Conservation (phyloP, 2,888 invertebrate species). For the Diarsia dahlii region DNA sequence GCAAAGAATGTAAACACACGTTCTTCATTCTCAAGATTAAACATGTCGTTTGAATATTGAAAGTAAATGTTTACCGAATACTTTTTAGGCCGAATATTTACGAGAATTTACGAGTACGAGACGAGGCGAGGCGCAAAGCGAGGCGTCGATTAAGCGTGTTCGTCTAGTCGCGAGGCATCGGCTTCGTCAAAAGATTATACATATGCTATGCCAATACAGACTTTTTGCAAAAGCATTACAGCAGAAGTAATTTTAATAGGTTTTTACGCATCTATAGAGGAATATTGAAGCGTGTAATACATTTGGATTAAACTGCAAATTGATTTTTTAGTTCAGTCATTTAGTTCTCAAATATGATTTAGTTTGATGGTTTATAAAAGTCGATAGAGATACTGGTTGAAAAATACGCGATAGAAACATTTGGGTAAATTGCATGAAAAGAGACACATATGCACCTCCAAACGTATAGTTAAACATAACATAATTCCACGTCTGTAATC, state of each 20-base stretch:
- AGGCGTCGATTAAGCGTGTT: constrained; percentile 66
- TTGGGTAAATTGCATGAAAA: neutral
- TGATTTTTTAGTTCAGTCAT: constrained; percentile 48
- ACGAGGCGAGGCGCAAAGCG: constrained; percentile 56
- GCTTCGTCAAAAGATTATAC: constrained; percentile 39
- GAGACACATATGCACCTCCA: neutral
- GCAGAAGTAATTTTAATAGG: constrained; percentile 51
- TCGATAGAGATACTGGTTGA: constrained; percentile 11
- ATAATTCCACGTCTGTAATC: too few relatives aligned
- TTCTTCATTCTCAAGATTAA: constrained; percentile 74
- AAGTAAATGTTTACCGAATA: constrained; percentile 73
- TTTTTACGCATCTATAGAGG: constrained; percentile 44
- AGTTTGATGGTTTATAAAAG: constrained; percentile 29
- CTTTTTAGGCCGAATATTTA: constrained; percentile 68
- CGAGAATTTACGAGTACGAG: constrained; percentile 71
- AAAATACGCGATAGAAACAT: constrained; percentile 4
- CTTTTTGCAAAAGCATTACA: constrained; percentile 50
- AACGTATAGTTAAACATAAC: too few relatives aligned
- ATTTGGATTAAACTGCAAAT: constrained; percentile 50
- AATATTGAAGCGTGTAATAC: constrained; percentile 51
- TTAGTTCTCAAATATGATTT: constrained; percentile 35
- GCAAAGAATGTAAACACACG: constrained; percentile 62
- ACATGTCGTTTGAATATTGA: constrained; percentile 77
- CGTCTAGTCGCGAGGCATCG: constrained; percentile 29
- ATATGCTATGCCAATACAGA: constrained; percentile 50